Evolutionary conservation across 2,797 vertebrate species (phyloP), one percentile per base, ranked within the genome.

Genomic region (Erpetoichthys calabaricus): DNA sequence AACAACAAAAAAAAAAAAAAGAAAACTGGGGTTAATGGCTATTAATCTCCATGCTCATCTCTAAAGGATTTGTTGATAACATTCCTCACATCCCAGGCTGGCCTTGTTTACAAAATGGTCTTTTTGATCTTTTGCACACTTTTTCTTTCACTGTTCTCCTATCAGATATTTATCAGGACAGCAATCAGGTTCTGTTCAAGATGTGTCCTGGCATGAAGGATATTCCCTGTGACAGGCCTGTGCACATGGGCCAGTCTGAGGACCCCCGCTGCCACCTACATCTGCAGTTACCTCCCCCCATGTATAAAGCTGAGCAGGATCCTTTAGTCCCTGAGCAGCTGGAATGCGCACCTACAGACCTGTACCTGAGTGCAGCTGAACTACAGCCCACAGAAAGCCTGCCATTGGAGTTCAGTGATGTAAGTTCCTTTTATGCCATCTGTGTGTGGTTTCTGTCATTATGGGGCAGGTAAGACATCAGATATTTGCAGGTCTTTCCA

Each of bases 301-400:
- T 97, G 87, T 94, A 94, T 69, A 78, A 92, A 55, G 87, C 94
- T 0, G 94, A 98, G 73, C 89, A 87, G 73, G 88, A 85, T 1
- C 75, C 87, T 51, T 84, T 88, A 0, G 86, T 84, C 0, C 86
- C 87, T 5, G 83, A 90, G 60, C 84, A 80, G 64, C 80, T 94
- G 69, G 79, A 84, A 8, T 74, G 85, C 1, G 66, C 77, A 2
- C 86, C 90, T 75, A 73, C 78, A 1, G 95, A 98, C 61, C 86
- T 97, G 70, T 98, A 97, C 75, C 73, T 98, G 78, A 98, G 94
- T 1, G 87, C 91, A 0, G 94, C 95, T 0, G 94, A 98, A 78
- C 90, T 98, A n/a, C 92, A 95, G 79, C 95, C 94, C 72, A 90
- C 88, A 0, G 95, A 98, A 80, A 97, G 82, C 64, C 79, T 98